These are phyloP conservation scores for Gallinago media DNA, from an alignment of 2,113 vertebrate species.

Conservation along the genomic window DNA sequence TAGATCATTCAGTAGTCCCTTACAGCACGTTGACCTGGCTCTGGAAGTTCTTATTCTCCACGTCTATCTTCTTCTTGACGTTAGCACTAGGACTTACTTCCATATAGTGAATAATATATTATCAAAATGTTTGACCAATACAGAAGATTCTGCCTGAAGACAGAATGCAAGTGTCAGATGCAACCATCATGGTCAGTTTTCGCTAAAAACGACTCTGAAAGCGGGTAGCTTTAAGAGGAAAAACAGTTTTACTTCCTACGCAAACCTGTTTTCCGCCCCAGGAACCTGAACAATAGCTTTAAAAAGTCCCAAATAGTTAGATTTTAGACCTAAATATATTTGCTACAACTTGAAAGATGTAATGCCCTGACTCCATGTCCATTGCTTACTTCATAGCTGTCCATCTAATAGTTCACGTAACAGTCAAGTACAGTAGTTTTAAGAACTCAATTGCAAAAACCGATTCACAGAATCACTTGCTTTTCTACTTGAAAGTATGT, in stretches of 20 bases:
- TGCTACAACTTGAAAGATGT: conserved; percentile 58
- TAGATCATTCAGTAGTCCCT: conserved; percentile 9
- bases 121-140: conserved; percentile 12
- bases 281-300: conserved; percentile 38
- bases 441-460: conserved; percentile 49
- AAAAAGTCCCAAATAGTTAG: background rate
- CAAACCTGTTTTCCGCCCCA: conserved; percentile 25
- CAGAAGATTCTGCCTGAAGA: conserved; percentile 57
- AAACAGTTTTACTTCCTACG: conserved; percentile 26
- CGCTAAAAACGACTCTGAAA: conserved; percentile 27
- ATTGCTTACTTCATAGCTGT: conserved; percentile 60
- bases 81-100: background rate
- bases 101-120: background rate
- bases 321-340: conserved; percentile 39
- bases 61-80: background rate
- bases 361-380: conserved; percentile 54
- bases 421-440: conserved; percentile 65
- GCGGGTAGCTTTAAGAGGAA: background rate
- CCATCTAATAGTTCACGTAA: conserved; percentile 30
- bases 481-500: conserved; percentile 26
- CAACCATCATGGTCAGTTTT: background rate
- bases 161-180: conserved; percentile 47
- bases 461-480: conserved; percentile 66
- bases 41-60: conserved; percentile 10
- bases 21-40: background rate